Base-by-base conservation (phyloP, 2,797 vertebrate species). In the Fistularia commersonii region DNA sequence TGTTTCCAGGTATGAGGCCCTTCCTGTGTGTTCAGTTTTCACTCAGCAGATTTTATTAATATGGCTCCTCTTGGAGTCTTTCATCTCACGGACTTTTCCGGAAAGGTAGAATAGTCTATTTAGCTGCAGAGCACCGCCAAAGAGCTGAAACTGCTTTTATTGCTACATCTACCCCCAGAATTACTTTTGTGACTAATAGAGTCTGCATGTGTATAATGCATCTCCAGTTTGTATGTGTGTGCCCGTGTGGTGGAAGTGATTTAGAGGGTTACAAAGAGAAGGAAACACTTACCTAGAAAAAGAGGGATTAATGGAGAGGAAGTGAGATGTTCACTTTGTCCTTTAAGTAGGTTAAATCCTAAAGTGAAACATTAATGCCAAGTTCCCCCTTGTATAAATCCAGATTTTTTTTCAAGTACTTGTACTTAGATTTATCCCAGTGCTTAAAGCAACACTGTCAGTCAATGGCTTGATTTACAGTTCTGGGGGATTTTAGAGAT, bases 31-130 rank as follows among this genome's bases (percentile, higher is more conserved):
- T 81, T 84, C 80, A 63, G 70, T 66, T 90, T 89, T 90, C 90
- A 91, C 89, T 90, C 87, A 88, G 76, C 87, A 90, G 79, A 85
- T 90, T 89, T 91, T 86, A 90, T 88, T 91, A 89, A 87, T 42
- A 59, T 58, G 66, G 75, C 77, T 87, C 80, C 82, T 86, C 48
- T 13, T 81, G 69, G 79, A 80, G 49, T 72, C 89, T 91, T 90
- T 91, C 88, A 90, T 90, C 87, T 90, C 54, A 3, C 4, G 45
- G 77, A 14, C 3, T n/a, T 72, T 86, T 88, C 88, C 86, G 74
- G 83, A 82, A 78, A 64, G 69, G 81, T 79, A 31, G 62, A 81
- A 72, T 41, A 66, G 54, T 59, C 82, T 80, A 72, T 83, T 89
- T 86, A 83, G 80, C 73, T 74, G 76, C 59, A 32, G 72, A 83